Percentiles rank a stretch among this genome's conserved stretches.
These are phyloP conservation scores for Halisarca cf. caerulea DNA, from an alignment of 37 sponge, comb jelly and placozoan species.

Conservation along the genomic window DNA sequence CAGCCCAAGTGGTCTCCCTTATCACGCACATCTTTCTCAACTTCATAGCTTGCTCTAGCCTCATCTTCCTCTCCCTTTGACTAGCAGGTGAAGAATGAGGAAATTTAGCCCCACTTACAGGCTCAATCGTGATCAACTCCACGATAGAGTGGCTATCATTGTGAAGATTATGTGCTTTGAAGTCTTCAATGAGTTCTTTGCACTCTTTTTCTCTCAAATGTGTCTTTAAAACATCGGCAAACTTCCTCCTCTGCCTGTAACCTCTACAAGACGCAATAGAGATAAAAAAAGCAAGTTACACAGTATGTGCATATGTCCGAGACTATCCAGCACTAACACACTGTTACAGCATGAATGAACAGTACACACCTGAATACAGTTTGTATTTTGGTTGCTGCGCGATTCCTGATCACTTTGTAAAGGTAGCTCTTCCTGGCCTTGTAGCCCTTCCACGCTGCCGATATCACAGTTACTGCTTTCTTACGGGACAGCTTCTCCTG, in stretches of 20 bases:
- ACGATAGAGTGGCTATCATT: background rate
- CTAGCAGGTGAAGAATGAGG: background rate
- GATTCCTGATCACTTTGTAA: background rate
- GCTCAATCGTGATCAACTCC: too few species aligned
- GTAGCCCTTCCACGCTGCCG: background rate
- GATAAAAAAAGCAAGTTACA: too few species aligned
- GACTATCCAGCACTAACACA: too few species aligned
- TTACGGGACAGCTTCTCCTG: background rate
- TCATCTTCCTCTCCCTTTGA: background rate
- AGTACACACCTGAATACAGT: slow-evolving; percentile 9
- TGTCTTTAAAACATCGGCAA: slow-evolving; percentile 12
- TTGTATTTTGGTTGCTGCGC: slow-evolving; percentile 4
- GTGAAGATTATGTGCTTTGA: background rate
- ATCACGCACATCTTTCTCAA: slow-evolving; percentile 51
- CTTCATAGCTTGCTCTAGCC: slow-evolving; percentile 57
- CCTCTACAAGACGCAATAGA: background rate
- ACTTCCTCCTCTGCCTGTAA: slow-evolving; percentile 37
- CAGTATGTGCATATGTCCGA: too few species aligned
- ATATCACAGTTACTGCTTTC: slow-evolving; percentile 7
- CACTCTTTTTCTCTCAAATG: slow-evolving; percentile 32
- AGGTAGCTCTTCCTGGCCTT: background rate
- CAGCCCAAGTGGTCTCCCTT: slow-evolving; percentile 48
- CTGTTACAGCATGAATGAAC: background rate
- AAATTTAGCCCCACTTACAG: too few species aligned
- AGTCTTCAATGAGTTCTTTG: slow-evolving; percentile 45